phyloP scores from a whole-genome alignment of 2,797 vertebrate genomes.

The Nyctibius grandis region DNA sequence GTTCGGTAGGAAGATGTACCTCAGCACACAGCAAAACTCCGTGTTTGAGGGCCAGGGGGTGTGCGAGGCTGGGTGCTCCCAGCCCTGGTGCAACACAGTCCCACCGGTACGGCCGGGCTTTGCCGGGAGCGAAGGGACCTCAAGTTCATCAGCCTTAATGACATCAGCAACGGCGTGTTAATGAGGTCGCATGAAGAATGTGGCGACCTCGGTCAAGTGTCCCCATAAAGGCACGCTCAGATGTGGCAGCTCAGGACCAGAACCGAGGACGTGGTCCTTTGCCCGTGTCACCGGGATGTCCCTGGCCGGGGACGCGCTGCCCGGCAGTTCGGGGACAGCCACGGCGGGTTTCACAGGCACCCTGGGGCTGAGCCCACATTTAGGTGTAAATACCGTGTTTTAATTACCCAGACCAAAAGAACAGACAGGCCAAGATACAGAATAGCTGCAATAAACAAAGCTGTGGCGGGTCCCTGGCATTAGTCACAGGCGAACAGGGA shows the following conservation, averaged over 20 bases:
- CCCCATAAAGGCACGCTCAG: background rate
- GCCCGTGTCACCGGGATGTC: background rate
- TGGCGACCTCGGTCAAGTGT: background rate
- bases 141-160: background rate
- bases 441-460: background rate
- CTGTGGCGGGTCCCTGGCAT: background rate
- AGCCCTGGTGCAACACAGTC: too few relatives aligned
- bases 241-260: background rate
- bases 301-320: accelerated
- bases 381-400: background rate
- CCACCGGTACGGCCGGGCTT: accelerated
- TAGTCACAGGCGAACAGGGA: background rate
- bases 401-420: background rate
- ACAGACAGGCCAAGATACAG: background rate
- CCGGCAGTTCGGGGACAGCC: background rate
- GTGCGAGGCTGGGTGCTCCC: too few relatives aligned
- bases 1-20: background rate
- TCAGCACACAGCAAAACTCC: background rate
- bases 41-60: accelerated
- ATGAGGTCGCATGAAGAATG: background rate
- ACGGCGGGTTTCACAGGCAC: background rate
- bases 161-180: accelerated
- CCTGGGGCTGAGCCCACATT: background rate
- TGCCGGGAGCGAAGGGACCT: background rate
- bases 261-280: background rate